A percentile compares a stretch with the other conserved stretches of the same genome.
Conservation (phyloP, 2,888 invertebrate species). For the Xestia xanthographa region DNA sequence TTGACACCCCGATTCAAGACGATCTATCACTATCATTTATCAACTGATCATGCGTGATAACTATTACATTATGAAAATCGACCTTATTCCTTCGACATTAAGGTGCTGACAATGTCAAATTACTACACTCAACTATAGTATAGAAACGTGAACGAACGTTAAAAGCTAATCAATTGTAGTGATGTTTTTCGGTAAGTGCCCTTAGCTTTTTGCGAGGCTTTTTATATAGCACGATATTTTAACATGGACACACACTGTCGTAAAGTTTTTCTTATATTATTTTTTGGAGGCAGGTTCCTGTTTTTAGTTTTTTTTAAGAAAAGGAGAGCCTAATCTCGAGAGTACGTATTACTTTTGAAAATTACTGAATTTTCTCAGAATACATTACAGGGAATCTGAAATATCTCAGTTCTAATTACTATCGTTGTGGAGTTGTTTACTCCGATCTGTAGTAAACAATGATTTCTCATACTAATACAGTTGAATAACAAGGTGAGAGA, state of each 20-base stretch:
- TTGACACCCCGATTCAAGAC: slow-evolving; percentile 76
- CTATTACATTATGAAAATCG: background rate
- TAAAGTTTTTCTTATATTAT: slow-evolving; percentile 11
- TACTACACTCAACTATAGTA: slow-evolving; percentile 8
- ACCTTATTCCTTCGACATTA: background rate
- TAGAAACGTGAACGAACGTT: slow-evolving; percentile 63
- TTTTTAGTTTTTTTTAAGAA: background rate
- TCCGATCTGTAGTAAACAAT: too few species aligned
- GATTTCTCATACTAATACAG: too few species aligned
- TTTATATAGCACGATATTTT: slow-evolving; percentile 70
- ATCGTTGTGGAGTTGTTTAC: too few species aligned
- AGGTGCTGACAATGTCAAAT: background rate
- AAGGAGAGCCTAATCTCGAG: background rate
- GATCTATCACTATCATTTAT: slow-evolving; percentile 74
- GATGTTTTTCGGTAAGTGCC: slow-evolving; percentile 79
- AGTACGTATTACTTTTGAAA: too few species aligned
- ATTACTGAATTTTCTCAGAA: too few species aligned
- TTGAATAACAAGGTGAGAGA: too few species aligned
- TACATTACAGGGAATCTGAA: too few species aligned
- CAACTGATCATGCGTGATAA: slow-evolving; percentile 33
- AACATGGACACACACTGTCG: slow-evolving; percentile 50
- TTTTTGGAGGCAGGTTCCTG: background rate
- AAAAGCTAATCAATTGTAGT: slow-evolving; percentile 83
- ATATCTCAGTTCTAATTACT: too few species aligned
- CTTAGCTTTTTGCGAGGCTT: slow-evolving; percentile 79